phyloP scores from a whole-genome alignment of 2,797 vertebrate species.

The Lepilemur ruficaudatus region DNA sequence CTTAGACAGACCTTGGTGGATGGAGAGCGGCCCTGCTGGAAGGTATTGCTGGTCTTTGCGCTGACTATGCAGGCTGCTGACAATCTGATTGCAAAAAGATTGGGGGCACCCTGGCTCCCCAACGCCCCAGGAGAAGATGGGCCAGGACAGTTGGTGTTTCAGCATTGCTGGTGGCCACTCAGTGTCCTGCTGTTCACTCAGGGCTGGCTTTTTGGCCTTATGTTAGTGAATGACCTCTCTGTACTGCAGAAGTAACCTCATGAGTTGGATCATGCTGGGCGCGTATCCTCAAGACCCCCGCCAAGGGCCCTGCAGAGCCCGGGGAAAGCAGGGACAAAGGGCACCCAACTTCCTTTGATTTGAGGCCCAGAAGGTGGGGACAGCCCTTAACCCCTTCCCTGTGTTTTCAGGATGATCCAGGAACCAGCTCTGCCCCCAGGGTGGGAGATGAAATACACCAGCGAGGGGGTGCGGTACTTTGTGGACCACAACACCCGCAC shows the following conservation, averaged over 20 bases:
- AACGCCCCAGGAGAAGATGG: background rate
- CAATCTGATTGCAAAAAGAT: background rate
- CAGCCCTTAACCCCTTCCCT: background rate
- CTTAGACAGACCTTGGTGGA: background rate
- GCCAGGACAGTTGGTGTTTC: background rate
- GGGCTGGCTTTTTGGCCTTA: background rate
- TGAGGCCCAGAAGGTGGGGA: background rate
- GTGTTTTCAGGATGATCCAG: slow-evolving; percentile 94
- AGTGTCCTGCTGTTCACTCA: background rate
- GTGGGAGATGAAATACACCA: slow-evolving; percentile 99
- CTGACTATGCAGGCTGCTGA: too few relatives aligned
- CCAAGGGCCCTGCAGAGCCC: background rate
- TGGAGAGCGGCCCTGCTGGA: background rate
- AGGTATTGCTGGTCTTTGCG: background rate
- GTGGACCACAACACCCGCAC: slow-evolving; percentile 98
- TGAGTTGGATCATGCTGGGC: background rate
- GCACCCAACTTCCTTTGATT: rapidly evolving
- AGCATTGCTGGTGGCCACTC: background rate
- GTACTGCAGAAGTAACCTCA: background rate
- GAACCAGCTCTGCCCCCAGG: slow-evolving; percentile 96
- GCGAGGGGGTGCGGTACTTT: slow-evolving; percentile 96
- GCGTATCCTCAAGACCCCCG: background rate
- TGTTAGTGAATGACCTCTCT: background rate
- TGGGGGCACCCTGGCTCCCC: background rate
- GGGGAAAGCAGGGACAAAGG: background rate